Evolutionary conservation across 2,888 invertebrate species (phyloP).

Genomic region (Drosophila demipolita): DNA sequence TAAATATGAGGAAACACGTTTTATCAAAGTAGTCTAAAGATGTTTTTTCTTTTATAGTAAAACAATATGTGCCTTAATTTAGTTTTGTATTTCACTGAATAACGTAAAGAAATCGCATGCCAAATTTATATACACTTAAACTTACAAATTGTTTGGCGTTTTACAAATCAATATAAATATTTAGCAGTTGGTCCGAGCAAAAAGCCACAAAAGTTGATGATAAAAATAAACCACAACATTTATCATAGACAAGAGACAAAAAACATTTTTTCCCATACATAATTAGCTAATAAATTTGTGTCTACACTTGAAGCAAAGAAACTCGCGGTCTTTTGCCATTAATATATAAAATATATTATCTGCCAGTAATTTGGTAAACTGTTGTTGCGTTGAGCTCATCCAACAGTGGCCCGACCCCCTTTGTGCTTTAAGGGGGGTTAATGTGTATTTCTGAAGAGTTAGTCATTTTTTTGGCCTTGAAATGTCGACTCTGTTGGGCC

Average conservation of each 20-base stretch:
- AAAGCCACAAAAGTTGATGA: constrained; percentile 19
- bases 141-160: background rate
- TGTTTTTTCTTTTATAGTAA: background rate
- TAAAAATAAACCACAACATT: constrained; percentile 31
- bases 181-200: background rate
- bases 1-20: background rate
- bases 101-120: background rate
- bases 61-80: background rate
- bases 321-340: constrained; percentile 41
- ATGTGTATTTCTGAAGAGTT: constrained; percentile 4
- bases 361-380: constrained; percentile 29
- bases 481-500: constrained; percentile 42
- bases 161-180: constrained; percentile 39
- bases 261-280: constrained; percentile 68
- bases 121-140: background rate
- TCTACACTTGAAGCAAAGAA: constrained; percentile 40
- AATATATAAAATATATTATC: constrained; percentile 51
- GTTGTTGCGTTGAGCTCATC: constrained; percentile 58
- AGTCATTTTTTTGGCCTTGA: constrained; percentile 51
- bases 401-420: constrained; percentile 22
- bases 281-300: constrained; percentile 71
- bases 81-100: background rate
- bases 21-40: background rate
- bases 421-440: background rate
- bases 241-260: constrained; percentile 47